phyloP scores from a whole-genome alignment of 2,113 vertebrate species.

The Leucopternis melanops region DNA sequence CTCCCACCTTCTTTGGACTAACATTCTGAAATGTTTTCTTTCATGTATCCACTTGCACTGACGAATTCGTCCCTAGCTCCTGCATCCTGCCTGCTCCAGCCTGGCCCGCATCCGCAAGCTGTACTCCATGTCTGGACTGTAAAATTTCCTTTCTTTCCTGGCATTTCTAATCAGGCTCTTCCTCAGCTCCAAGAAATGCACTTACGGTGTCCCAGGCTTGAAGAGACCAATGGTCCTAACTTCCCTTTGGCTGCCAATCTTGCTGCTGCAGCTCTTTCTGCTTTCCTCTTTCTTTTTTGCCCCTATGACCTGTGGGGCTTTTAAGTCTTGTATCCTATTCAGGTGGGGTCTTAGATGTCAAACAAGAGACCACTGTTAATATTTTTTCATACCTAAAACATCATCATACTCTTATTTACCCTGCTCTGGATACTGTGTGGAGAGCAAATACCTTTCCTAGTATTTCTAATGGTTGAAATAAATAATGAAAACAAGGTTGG shows the following conservation, averaged over 20 bases:
- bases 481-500: neutral
- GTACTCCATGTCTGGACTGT: neutral
- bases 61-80: neutral
- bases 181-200: neutral
- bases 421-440: neutral
- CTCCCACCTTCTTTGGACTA: neutral
- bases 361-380: neutral
- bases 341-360: neutral
- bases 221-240: neutral
- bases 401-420: neutral
- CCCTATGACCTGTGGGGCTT: neutral
- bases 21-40: neutral
- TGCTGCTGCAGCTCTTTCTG: neutral
- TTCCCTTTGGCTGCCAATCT: neutral
- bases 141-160: neutral
- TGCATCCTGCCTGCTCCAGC: neutral
- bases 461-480: neutral
- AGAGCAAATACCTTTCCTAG: neutral
- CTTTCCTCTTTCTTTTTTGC: neutral
- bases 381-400: neutral
- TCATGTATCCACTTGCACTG: neutral
- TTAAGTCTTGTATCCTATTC: neutral
- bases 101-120: accelerated
- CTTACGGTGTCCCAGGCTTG: neutral
- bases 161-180: neutral